These are phyloP conservation scores for Ctenopoma multispine DNA, from an alignment of 2,797 vertebrate species.

Conservation along the genomic window DNA sequence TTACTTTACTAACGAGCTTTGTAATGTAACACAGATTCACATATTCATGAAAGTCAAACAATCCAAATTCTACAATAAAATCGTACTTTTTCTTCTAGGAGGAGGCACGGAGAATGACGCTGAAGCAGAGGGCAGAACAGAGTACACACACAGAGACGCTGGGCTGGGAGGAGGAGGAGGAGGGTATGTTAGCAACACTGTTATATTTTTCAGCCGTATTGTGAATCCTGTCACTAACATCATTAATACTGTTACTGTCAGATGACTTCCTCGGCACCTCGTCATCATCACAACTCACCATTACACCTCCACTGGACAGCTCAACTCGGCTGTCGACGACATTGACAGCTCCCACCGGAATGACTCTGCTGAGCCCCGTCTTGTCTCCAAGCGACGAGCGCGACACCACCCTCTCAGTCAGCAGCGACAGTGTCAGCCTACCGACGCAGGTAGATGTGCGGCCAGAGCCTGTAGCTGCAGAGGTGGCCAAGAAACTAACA, in stretches of 20 bases:
- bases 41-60: not conserved
- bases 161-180: conserved; percentile 94
- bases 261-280: conserved; percentile 89
- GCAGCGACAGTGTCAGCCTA: conserved; percentile 93
- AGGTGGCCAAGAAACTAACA: conserved; percentile 81
- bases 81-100: no score
- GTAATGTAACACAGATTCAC: no score
- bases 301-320: conserved; percentile 70
- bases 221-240: not conserved
- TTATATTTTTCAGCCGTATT: not conserved
- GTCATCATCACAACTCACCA: conserved; percentile 79
- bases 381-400: conserved; percentile 73
- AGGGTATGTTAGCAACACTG: conserved; percentile 69
- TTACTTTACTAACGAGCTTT: not conserved
- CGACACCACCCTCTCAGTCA: conserved; percentile 88
- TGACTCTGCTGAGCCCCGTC: conserved; percentile 59
- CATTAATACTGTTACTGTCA: conserved; percentile 57
- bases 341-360: conserved; percentile 24
- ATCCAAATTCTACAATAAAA: not conserved
- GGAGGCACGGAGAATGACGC: conserved; percentile 91
- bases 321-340: conserved; percentile 2
- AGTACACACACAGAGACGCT: conserved; percentile 89
- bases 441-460: conserved; percentile 90
- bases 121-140: conserved; percentile 96
- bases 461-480: conserved; percentile 48